Conservation (phyloP, 2,888 invertebrate species). For the Geotrupes spiniger region DNA sequence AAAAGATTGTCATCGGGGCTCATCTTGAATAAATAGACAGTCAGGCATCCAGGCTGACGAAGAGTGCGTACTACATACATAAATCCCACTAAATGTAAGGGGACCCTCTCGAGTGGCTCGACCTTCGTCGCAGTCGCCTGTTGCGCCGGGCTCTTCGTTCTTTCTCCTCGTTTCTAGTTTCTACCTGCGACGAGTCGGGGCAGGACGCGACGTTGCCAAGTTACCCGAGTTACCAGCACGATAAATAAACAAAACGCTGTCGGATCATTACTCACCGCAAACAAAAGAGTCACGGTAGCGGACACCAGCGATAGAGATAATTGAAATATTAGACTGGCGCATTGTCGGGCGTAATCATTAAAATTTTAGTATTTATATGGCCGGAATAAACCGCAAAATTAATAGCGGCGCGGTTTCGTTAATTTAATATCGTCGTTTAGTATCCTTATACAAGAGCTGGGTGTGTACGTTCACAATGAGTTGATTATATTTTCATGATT, state of each 20-base stretch:
- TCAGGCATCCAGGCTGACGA: no score
- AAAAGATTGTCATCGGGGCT: constrained; percentile 37
- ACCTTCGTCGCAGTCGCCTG: no score
- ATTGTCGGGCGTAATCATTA: constrained; percentile 18
- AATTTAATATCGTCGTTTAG: constrained; percentile 18
- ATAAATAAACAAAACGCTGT: constrained; percentile 18
- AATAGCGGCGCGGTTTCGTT: constrained; percentile 24
- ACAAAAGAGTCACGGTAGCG: constrained; percentile 16
- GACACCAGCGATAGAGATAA: constrained; percentile 7
- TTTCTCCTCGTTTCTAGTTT: no score
- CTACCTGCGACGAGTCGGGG: no score
- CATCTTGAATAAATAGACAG: constrained; percentile 36
- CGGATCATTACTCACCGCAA: constrained; percentile 17
- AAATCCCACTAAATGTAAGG: no score
- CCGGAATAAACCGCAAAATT: constrained; percentile 20
- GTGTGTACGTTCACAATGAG: no score
- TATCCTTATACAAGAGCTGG: no score
- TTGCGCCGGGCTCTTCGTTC: no score
- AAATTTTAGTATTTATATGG: constrained; percentile 19
- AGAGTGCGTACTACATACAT: no score
- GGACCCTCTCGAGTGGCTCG: no score
- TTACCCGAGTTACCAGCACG: constrained; percentile 2
- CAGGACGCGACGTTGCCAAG: no score
- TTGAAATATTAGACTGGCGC: constrained; percentile 18
- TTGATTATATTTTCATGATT: no score